Conservation (phyloP, 1,140 invertebrate genomes). For the Sarcophaga bullata region DNA sequence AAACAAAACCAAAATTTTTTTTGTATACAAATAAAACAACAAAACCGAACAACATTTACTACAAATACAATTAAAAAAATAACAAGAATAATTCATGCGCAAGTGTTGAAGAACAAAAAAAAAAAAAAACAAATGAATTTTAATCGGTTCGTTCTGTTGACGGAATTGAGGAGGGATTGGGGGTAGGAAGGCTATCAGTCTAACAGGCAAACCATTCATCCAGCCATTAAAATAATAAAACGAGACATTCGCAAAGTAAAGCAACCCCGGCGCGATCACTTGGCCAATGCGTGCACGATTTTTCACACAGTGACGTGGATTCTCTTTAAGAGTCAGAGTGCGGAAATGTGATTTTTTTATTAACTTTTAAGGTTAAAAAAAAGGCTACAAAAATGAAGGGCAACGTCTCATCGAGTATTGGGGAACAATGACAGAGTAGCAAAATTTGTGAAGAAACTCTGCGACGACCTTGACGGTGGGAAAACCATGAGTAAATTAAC, state of each 20-base stretch:
- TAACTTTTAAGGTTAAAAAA: too few species aligned
- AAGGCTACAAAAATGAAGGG: too few species aligned
- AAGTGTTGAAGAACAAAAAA: not conserved
- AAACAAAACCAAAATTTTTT: not conserved
- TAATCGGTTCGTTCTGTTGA: too few species aligned
- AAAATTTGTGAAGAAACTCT: too few species aligned
- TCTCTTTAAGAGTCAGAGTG: not conserved
- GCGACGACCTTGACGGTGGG: too few species aligned
- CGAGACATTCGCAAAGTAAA: not conserved
- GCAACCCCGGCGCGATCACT: not conserved
- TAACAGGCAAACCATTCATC: not conserved
- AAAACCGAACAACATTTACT: not conserved
- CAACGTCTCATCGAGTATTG: too few species aligned
- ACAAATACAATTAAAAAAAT: not conserved
- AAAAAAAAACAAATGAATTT: not conserved
- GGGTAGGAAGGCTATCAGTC: not conserved
- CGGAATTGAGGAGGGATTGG: not conserved
- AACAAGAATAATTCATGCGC: not conserved
- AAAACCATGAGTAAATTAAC: too few species aligned
- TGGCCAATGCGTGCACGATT: not conserved
- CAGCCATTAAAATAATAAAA: not conserved
- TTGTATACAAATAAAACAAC: too few species aligned
- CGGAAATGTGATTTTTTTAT: not conserved
- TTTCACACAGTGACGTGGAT: constrained; percentile 19
- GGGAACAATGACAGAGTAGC: too few species aligned